A percentile compares a stretch with the other conserved stretches of the same genome.
These are phyloP conservation scores for Borostomias antarcticus DNA, from an alignment of 2,797 vertebrate species.

Conservation along the genomic window DNA sequence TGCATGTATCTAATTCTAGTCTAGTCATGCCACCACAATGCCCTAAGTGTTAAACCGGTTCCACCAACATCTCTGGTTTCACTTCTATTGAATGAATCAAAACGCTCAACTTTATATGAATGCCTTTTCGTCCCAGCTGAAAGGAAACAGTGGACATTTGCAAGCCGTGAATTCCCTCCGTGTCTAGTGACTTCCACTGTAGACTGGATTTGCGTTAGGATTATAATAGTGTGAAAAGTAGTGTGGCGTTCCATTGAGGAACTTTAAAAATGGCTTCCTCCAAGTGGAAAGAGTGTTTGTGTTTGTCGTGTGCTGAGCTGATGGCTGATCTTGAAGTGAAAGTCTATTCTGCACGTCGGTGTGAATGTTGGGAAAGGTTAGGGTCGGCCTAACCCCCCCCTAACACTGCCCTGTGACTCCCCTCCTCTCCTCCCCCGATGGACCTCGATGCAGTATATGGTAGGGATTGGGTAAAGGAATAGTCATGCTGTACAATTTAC, in stretches of 20 bases:
- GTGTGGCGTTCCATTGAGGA: background rate
- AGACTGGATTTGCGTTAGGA: background rate
- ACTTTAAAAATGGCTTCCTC: constrained; percentile 8
- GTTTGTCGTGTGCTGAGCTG: constrained; percentile 21
- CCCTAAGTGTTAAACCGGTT: too few species aligned
- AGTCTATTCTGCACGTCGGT: constrained; percentile 3
- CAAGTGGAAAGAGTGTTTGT: constrained; percentile 19
- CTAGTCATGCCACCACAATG: background rate
- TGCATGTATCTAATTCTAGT: background rate
- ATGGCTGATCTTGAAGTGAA: constrained; percentile 8
- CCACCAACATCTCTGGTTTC: too few species aligned
- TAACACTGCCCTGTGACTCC: background rate
- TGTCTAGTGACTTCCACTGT: background rate
- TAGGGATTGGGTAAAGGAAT: background rate
- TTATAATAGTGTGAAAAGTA: too few species aligned
- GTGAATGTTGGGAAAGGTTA: constrained; percentile 20
- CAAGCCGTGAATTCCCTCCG: background rate
- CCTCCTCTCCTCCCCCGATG: background rate
- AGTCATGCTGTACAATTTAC: too few species aligned
- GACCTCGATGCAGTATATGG: background rate
- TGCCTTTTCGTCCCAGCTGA: background rate
- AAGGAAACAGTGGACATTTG: too few species aligned
- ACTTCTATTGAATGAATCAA: too few species aligned
- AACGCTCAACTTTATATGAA: background rate
- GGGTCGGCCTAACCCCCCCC: too few species aligned